Evolutionary conservation across 2,888 invertebrate species (phyloP).

Genomic region (Epirrhoe tristata): DNA sequence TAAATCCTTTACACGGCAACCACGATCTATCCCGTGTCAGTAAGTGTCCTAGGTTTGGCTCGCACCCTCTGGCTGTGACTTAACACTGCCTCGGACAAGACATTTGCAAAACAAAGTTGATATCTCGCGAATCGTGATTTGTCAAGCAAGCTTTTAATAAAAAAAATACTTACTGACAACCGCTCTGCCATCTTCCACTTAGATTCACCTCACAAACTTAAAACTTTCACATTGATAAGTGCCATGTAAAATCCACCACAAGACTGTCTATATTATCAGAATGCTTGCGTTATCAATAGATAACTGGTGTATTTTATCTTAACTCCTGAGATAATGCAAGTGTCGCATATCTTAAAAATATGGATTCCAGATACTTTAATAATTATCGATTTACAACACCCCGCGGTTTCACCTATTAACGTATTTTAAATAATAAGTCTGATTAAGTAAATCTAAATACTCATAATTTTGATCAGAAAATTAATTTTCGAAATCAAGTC

Average conservation of each 20-base stretch:
- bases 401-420: neutral
- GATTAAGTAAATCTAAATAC: no score
- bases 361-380: constrained; percentile 39
- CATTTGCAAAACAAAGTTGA: no score
- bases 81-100: no score
- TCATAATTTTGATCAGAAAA: no score
- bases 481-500: no score
- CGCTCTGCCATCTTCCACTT: constrained; percentile 68
- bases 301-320: constrained; percentile 60
- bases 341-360: constrained; percentile 45
- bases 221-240: constrained; percentile 52
- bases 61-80: no score
- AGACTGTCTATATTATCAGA: constrained; percentile 70
- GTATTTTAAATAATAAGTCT: neutral
- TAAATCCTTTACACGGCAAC: no score
- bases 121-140: neutral
- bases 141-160: constrained; percentile 1
- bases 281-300: constrained; percentile 69
- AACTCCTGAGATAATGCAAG: constrained; percentile 63
- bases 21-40: no score
- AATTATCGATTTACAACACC: constrained; percentile 15
- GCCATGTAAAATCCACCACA: constrained; percentile 51
- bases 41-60: no score
- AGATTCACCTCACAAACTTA: constrained; percentile 63
- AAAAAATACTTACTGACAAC: constrained; percentile 71